Evolutionary conservation across 2,888 invertebrate genomes (phyloP), one percentile per base, ranked within the genome.

Genomic region (Trachelus tabidus): DNA sequence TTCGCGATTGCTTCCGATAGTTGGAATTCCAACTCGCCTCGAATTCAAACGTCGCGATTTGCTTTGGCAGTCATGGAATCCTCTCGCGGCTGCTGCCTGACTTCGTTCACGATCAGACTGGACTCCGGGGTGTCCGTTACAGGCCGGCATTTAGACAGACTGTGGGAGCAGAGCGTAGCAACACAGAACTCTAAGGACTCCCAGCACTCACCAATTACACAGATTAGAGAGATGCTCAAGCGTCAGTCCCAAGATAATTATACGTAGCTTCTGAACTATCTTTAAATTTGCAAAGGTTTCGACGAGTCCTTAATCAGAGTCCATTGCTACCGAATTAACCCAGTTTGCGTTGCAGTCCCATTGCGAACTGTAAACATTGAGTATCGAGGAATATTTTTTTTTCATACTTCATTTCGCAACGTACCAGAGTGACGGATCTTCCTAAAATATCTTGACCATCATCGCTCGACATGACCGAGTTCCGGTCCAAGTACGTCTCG

Each of bases 1-100:
- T 88, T 86, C 83, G 87, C 88, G 89, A 90, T 90, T 88, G 89
- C 89, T 90, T 89, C 88, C 89, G 90, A 90, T 90, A 89, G 89
- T 87, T 87, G 85, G 84, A 83, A 86, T 87, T 85, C 85, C 84
- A 82, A 76, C 78, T 81, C 68, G 79, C 78, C 77, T 75, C 69
- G 78, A 77, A 73, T 75, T 68, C 78, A 74, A 75, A 73, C 86
- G 87, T 87, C 87, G 85, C 84, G 56, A 56, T 56, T 85, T 82
- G 81, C 80, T 83, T 85, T 85, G 86, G 83, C 85, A 87, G 84
- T 82, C 83, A 82, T 81, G 85, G 86, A 85, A 87, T 87, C 83
- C 84, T 81, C 30, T 75, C 56, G 56, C 56, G 56, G 56, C 56
- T 56, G 6, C 56, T 56, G 74, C 69, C 74, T 56, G 23, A 56